A percentile compares a stretch with the other conserved stretches of the same genome.
These are phyloP conservation scores for Eriosoma lanigerum DNA, from an alignment of 1,140 invertebrate species.

Conservation along the genomic window DNA sequence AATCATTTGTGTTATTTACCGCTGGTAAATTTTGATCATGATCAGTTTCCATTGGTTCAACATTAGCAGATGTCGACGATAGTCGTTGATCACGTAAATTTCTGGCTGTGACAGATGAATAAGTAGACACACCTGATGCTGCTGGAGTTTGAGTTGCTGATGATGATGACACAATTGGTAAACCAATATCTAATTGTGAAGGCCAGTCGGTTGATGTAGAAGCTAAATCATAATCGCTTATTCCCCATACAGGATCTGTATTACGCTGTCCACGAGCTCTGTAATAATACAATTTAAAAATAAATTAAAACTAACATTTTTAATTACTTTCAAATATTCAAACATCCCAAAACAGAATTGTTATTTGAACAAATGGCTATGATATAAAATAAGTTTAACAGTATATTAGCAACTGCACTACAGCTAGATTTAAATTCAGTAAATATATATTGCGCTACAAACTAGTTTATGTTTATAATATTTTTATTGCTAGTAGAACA, in stretches of 20 bases:
- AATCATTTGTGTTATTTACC: slow-evolving; percentile 39
- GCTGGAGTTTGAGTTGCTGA: slow-evolving; percentile 42
- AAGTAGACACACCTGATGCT: slow-evolving; percentile 32
- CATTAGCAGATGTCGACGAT: slow-evolving; percentile 25
- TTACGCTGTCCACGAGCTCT: slow-evolving; percentile 31
- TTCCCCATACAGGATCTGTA: slow-evolving; percentile 41
- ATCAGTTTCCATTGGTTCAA: slow-evolving; percentile 47
- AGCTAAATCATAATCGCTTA: slow-evolving; percentile 40
- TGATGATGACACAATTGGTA: slow-evolving; percentile 32
- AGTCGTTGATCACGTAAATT: slow-evolving; percentile 34
- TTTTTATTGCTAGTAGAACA: too few species aligned
- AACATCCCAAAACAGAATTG: neutral
- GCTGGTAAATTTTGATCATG: slow-evolving; percentile 50
- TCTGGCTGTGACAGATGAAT: slow-evolving; percentile 40
- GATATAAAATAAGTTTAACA: too few species aligned
- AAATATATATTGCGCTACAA: too few species aligned
- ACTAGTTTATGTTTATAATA: too few species aligned
- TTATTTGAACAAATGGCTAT: too few species aligned
- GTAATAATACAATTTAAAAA: neutral
- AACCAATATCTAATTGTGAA: slow-evolving; percentile 26
- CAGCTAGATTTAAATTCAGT: too few species aligned
- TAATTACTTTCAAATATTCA: too few species aligned
- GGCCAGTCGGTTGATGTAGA: slow-evolving; percentile 49
- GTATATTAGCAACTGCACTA: too few species aligned
- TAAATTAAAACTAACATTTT: neutral